Base-by-base conservation (phyloP, 2,113 vertebrate genomes). In the Pogonocichla stellata region DNA sequence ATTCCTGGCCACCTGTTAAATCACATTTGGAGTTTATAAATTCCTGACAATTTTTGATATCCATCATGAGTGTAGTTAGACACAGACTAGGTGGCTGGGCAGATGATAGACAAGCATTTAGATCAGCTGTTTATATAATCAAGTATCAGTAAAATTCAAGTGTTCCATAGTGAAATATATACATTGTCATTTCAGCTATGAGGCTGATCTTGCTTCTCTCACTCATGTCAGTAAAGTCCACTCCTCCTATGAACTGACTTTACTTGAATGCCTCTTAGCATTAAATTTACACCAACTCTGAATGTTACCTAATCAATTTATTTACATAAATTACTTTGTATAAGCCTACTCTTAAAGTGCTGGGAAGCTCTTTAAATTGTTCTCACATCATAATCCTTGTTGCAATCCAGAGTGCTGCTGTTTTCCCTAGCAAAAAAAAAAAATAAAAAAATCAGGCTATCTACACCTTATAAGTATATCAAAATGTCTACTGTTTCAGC, bases 31-130 rank as follows among this genome's bases (percentile, higher is more conserved):
- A 62, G 33, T 11, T 61, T 77, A 62, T 62, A 73, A 87, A 65
- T 12, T 69, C 6, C 18, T 72, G 54, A 79, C 25, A 50, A 75
- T 54, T 75, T 62, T 16, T 69, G 8, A 18, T 50, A 15, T 22
- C 34, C 13, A 11, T 82, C 0, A 0, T 9, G 4, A 28, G 8
- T n/a, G 19, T 24, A 48, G 24, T 40, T 91, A 78, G 69, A 26
- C 22, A 50, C 16, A 74, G 29, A 56, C 36, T 56, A 48, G 13
- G 25, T 54, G 45, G 9, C 19, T 80, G 23, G 38, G 5, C 42
- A 57, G 25, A 45, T 57, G 19, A 86, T 3, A 65, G 66, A 40
- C 19, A 66, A 88, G 62, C 7, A 19, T 83, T 86, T 90, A 62
- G 28, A 86, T 77, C 36, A 61, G 15, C 9, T 57, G 9, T 34